A percentile compares a stretch with the other conserved stretches of the same genome.
Evolutionary conservation across 2,113 vertebrate species (phyloP).

Genomic region (Laticauda colubrina): DNA sequence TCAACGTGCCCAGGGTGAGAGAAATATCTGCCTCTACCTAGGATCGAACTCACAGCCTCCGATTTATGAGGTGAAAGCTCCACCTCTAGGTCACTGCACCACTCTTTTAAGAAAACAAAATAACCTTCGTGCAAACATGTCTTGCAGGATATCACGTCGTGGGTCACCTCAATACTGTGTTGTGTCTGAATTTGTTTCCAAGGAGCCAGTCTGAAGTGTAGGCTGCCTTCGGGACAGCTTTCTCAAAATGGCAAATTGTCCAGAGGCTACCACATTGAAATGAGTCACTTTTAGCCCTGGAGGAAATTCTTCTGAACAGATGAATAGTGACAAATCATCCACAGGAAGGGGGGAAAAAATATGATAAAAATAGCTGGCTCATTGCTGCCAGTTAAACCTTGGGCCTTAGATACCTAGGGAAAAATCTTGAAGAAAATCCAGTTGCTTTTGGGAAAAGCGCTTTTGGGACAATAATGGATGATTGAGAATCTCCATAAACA

Average conservation of each 20-base stretch:
- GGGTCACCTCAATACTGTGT: neutral
- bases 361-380: constrained; percentile 18
- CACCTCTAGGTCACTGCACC: too few species aligned
- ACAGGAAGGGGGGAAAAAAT: neutral
- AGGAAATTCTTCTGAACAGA: constrained; percentile 32
- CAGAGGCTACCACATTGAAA: constrained; percentile 2
- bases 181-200: neutral
- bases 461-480: neutral
- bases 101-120: neutral
- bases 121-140: neutral
- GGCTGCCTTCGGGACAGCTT: neutral
- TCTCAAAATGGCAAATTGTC: constrained; percentile 17
- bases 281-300: neutral
- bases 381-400: constrained; percentile 9
- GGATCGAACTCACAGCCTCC: too few species aligned
- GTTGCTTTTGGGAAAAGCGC: neutral
- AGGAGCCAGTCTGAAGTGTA: neutral
- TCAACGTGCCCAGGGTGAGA: too few species aligned
- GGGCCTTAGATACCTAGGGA: constrained; percentile 6
- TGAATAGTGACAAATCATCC: constrained; percentile 31
- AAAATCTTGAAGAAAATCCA: neutral
- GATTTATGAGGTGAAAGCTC: too few species aligned
- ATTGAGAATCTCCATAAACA: too few species aligned
- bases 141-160: neutral
- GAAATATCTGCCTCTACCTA: too few species aligned